A percentile compares a stretch with the other conserved stretches of the same genome.
phyloP scores from a whole-genome alignment of 2,113 vertebrate genomes.

The Dromiciops gliroides region DNA sequence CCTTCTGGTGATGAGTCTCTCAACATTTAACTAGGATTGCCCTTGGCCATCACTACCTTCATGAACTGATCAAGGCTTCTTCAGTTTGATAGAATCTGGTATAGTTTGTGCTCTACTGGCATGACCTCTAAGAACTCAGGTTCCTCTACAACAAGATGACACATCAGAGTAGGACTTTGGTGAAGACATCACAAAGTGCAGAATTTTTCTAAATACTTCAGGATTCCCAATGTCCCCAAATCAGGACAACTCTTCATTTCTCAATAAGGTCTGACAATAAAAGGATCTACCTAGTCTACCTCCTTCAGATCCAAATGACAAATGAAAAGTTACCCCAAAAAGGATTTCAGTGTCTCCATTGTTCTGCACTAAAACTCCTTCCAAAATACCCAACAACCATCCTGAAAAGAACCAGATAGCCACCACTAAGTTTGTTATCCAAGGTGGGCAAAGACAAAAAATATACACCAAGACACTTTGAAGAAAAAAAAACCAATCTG shows the following conservation, averaged over 20 bases:
- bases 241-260: not conserved
- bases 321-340: not conserved
- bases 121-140: not conserved
- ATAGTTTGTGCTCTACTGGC: not conserved
- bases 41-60: not conserved
- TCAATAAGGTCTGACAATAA: not conserved
- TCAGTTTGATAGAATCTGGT: not conserved
- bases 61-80: not conserved
- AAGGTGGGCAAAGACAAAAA: not conserved
- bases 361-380: not conserved
- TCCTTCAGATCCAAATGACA: not conserved
- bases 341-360: accelerated
- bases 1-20: not conserved
- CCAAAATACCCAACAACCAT: not conserved
- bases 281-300: not conserved
- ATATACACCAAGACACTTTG: not conserved
- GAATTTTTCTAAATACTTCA: too few species aligned
- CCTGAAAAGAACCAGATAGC: not conserved
- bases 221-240: not conserved
- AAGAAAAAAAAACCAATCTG: not conserved
- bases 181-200: not conserved
- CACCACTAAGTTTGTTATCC: not conserved
- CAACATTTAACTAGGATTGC: not conserved
- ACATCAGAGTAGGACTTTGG: not conserved
- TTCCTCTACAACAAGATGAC: not conserved